These are phyloP conservation scores for Hydropsyche tenuis DNA, from an alignment of 1,140 invertebrate species.

Conservation along the genomic window DNA sequence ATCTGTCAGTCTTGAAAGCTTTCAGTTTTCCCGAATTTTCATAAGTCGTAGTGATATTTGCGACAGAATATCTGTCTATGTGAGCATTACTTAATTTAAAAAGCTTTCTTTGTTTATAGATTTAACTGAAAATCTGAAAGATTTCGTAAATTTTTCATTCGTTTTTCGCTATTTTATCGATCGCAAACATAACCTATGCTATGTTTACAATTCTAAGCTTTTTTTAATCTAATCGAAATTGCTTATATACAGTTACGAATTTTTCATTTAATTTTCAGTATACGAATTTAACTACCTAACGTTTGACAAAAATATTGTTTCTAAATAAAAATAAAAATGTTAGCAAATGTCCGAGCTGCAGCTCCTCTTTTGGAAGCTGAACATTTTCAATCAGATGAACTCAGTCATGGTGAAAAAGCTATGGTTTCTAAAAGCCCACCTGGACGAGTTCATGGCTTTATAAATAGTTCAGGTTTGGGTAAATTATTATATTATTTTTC, in stretches of 20 bases:
- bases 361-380: slow-evolving; percentile 28
- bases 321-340: slow-evolving; percentile 12
- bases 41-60: not conserved
- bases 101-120: too few relatives aligned
- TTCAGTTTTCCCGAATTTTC: slow-evolving; percentile 14
- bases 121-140: too few relatives aligned
- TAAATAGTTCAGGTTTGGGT: slow-evolving; percentile 12
- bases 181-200: not conserved
- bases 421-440: slow-evolving; percentile 25
- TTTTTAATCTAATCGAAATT: too few relatives aligned
- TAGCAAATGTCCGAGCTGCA: slow-evolving; percentile 28
- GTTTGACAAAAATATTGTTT: too few relatives aligned
- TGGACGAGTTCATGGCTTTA: slow-evolving; percentile 13
- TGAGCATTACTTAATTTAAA: too few relatives aligned
- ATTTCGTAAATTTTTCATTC: too few relatives aligned
- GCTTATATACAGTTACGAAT: too few relatives aligned
- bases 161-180: too few relatives aligned
- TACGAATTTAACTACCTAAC: not conserved
- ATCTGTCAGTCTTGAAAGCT: not conserved
- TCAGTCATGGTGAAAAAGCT: slow-evolving; percentile 19
- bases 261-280: too few relatives aligned
- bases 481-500: not conserved
- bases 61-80: too few relatives aligned
- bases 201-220: too few relatives aligned
- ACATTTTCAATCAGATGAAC: slow-evolving; percentile 23